A percentile compares a stretch with the other conserved stretches of the same genome.
phyloP scores from a whole-genome alignment of 2,113 vertebrate genomes.

The Butorides virescens region DNA sequence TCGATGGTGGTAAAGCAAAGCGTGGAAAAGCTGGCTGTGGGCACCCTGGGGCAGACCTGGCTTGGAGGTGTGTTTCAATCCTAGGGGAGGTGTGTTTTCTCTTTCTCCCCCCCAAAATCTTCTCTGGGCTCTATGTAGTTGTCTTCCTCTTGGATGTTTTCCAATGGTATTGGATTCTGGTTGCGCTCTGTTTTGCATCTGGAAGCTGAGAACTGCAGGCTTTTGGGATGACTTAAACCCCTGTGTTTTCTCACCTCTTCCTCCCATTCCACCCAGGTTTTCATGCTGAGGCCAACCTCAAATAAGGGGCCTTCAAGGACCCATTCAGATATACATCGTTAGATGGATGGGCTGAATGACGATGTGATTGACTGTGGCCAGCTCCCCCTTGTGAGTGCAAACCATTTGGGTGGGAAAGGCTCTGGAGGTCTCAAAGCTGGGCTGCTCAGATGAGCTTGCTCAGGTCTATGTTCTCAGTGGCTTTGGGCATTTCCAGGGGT shows the following conservation, averaged over 20 bases:
- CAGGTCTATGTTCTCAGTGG: fast-evolving
- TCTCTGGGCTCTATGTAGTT: not conserved
- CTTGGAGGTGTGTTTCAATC: not conserved
- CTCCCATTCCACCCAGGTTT: not conserved
- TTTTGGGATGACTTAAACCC: too few relatives aligned
- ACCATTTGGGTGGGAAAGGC: not conserved
- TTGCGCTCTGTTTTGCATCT: not conserved
- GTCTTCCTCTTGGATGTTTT: not conserved
- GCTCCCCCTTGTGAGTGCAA: not conserved
- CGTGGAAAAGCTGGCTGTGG: not conserved
- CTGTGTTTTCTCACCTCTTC: not conserved
- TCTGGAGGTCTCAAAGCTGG: not conserved
- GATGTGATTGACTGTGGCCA: not conserved
- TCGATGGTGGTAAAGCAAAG: not conserved
- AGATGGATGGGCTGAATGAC: not conserved
- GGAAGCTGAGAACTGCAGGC: not conserved
- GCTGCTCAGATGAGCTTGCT: not conserved
- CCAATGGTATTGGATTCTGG: not conserved
- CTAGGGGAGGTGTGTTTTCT: not conserved
- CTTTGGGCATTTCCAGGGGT: not conserved
- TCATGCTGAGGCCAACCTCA: not conserved
- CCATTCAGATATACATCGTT: too few relatives aligned
- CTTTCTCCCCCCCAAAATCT: not conserved
- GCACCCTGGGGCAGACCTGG: not conserved
- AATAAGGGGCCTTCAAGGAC: not conserved